A percentile compares a stretch with the other conserved stretches of the same genome.
Conservation (phyloP, 2,113 vertebrate species). For the Hippoglossus stenolepis region DNA sequence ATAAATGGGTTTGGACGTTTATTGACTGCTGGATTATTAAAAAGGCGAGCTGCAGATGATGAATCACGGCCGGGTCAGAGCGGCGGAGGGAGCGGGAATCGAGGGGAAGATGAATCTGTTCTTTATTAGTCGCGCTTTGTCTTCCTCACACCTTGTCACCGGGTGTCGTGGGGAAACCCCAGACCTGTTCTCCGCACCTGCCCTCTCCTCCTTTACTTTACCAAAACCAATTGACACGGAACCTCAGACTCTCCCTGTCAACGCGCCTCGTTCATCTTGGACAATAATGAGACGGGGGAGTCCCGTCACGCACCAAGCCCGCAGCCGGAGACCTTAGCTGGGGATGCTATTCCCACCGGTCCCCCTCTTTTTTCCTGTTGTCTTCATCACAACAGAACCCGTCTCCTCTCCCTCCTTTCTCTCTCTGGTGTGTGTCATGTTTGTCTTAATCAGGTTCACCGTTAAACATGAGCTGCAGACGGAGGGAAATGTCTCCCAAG, state of each 20-base stretch:
- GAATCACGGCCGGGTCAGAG: not conserved
- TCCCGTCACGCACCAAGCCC: constrained; percentile 10
- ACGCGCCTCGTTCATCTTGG: constrained; percentile 33
- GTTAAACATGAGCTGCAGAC: not conserved
- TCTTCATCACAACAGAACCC: constrained; percentile 6
- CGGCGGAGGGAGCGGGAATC: not conserved
- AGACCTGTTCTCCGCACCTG: not conserved
- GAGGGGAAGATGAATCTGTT: not conserved
- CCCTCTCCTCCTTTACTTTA: not conserved
- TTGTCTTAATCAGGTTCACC: not conserved
- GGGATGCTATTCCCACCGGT: not conserved
- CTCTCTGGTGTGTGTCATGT: not conserved
- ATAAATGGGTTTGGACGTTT: not conserved
- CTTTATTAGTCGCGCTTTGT: not conserved
- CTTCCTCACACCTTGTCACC: constrained; percentile 10
- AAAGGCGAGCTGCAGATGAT: not conserved
- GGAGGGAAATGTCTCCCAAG: too few species aligned
- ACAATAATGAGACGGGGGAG: constrained; percentile 39
- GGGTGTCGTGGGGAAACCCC: not conserved
- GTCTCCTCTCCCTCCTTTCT: not conserved
- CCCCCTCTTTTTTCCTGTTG: not conserved
- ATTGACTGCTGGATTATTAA: not conserved
- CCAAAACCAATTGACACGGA: constrained; percentile 7
- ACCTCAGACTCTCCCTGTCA: constrained; percentile 5
- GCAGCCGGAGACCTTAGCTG: constrained; percentile 30